Base-by-base conservation (phyloP, 1,140 invertebrate genomes). In the Calosoma granatense region DNA sequence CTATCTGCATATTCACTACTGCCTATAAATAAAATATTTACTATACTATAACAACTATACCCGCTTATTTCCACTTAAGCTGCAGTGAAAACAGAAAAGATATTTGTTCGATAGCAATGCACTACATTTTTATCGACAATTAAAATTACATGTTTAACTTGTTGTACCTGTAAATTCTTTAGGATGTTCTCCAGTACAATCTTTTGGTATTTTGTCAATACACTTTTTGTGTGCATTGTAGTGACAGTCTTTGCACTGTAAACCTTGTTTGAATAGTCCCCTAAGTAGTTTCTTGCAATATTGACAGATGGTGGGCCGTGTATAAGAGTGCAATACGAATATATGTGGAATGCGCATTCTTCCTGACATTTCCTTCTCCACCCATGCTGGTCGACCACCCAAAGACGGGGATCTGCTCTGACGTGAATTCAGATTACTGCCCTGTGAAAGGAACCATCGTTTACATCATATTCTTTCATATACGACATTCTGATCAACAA, bases 201-300 rank as follows among this genome's bases (percentile, higher is more conserved):
- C 92, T 75, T 93, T 96, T 17, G 94, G 92, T 62, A 98, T 89
- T 74, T 88, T 86, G 20, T 93, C 90, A 60, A 93, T 81, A 74
- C 96, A 98, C 74, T 97, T 98, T 70, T 97, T 94, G 74, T 98
- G 96, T 58, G 90, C 92, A 78, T 99, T 98, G 74, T 94, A 97
- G 71, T 94, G 93, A 71, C 96, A 98, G 78, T 98, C 95, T 76
- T 94, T 91, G 73, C 97, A 99, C 72, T 98, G 96, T 56, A 97
- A 73, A 43, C 97, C 93, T 76, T 99, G 97, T 68, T 96, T 90
- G 74, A 97, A 97, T 51, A 99, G 78, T 1, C 96, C 96, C 65
- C 91, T 88, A 20, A 98, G 79, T 62, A 99, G 79, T 74, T 95
- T 95, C 72, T 95, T 94, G 78, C 96, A 98, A 69, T 86, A 81